These are phyloP conservation scores for Girardinichthys multiradiatus DNA, from an alignment of 2,113 vertebrate species.

Conservation along the genomic window DNA sequence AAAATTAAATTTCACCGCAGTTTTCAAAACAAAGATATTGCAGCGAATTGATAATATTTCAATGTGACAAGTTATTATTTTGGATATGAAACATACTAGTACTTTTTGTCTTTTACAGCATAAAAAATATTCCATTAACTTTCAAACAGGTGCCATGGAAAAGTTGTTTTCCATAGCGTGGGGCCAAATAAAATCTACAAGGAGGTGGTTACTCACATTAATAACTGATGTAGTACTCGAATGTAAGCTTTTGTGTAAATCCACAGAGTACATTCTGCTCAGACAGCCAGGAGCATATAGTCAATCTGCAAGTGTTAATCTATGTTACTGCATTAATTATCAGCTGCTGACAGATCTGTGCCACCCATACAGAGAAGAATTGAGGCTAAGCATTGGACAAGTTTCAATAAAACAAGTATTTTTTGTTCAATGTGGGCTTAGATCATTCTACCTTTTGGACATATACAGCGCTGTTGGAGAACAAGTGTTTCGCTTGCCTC, in stretches of 20 bases:
- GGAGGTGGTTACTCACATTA: slow-evolving; percentile 16
- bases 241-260: slow-evolving; percentile 19
- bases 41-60: slow-evolving; percentile 43
- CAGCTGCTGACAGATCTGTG: slow-evolving; percentile 65
- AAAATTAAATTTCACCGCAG: slow-evolving; percentile 30
- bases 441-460: slow-evolving; percentile 29
- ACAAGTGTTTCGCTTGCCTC: slow-evolving; percentile 18
- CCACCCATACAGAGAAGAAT: slow-evolving; percentile 48
- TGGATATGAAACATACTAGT: slow-evolving; percentile 14
- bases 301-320: slow-evolving; percentile 44
- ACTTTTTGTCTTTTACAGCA: background rate
- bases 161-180: slow-evolving; percentile 28
- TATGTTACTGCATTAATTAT: slow-evolving; percentile 57
- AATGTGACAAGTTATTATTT: slow-evolving; percentile 5
- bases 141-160: slow-evolving; percentile 11
- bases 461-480: slow-evolving; percentile 21
- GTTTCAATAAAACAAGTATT: slow-evolving; percentile 32
- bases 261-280: slow-evolving; percentile 37
- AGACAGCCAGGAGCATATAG: slow-evolving; percentile 13
- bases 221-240: slow-evolving; percentile 26
- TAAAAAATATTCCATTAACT: background rate
- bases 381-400: slow-evolving; percentile 34
- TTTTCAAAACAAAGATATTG: slow-evolving; percentile 29
- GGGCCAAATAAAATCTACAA: slow-evolving; percentile 29
- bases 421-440: slow-evolving; percentile 44